These are phyloP conservation scores for Euspilapteryx auroguttella DNA, from an alignment of 2,888 invertebrate genomes.

Conservation along the genomic window DNA sequence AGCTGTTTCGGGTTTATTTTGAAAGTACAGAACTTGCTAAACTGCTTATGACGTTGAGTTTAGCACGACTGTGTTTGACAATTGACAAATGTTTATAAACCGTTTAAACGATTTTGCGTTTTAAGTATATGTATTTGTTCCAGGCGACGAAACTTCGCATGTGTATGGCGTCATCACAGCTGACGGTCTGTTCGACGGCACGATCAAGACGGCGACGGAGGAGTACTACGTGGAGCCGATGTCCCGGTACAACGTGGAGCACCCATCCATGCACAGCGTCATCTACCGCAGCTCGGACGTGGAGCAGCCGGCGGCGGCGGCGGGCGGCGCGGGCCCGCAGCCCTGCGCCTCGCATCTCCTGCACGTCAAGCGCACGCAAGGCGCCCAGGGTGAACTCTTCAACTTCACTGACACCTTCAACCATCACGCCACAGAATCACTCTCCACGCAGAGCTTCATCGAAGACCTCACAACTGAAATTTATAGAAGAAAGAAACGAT, in stretches of 20 bases:
- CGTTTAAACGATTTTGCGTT: no score
- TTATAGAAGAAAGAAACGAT: constrained; percentile 59
- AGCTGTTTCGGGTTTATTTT: constrained; percentile 1
- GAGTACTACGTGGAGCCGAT: constrained; percentile 86
- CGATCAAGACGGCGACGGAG: constrained; percentile 74
- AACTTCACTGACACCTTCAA: constrained; percentile 31
- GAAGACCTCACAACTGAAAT: constrained; percentile 38
- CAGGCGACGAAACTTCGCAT: constrained; percentile 80
- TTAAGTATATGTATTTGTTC: no score
- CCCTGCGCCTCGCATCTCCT: constrained; percentile 66
- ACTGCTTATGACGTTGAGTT: no score
- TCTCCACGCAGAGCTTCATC: constrained; percentile 23
- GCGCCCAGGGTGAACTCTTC: constrained; percentile 34
- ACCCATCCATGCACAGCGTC: constrained; percentile 73
- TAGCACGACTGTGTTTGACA: neutral
- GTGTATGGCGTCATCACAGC: constrained; percentile 86
- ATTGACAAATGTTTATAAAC: no score
- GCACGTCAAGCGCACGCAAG: constrained; percentile 42
- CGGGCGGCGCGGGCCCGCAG: constrained; percentile 18
- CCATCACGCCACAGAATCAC: constrained; percentile 19
- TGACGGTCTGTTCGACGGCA: constrained; percentile 89
- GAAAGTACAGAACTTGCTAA: constrained; percentile 1
- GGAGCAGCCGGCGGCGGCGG: constrained; percentile 37
- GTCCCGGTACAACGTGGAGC: constrained; percentile 63
- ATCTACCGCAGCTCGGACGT: constrained; percentile 84